Evolutionary conservation across 2,113 vertebrate genomes (phyloP), one percentile per base, ranked within the genome.

Genomic region (Thunnus maccoyii): DNA sequence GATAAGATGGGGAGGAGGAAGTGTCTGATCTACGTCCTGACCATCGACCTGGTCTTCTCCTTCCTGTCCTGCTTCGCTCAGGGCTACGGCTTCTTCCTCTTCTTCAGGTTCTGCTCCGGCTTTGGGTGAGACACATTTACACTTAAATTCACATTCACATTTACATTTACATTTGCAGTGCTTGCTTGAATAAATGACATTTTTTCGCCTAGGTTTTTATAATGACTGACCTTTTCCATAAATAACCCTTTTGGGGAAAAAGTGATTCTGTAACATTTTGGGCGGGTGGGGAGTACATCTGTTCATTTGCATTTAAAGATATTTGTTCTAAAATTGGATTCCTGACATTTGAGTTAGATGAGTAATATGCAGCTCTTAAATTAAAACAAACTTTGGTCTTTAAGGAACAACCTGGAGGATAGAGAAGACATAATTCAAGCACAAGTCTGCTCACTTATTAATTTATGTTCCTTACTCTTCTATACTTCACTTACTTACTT

Each of bases 81-180:
- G 87, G 93, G 97, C 69, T 99, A 99, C 0, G 97, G 98, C 48
- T 96, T 97, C 93, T 99, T 99, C 91, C 95, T 99, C 84, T 99
- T 99, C 95, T 98, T 98, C 91, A 95, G 97, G 85, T 96, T 99
- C 94, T 97, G 99, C 95, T 99, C 98, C 0, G 98, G 98, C 86
- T 96, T 99, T 12, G 98, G 98, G 98, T 99, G 92, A 61, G 96
- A 71, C 13, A 11, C 65, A 0, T 18, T 47, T 7, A 7, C 6
- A 15, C 14, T 16, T 18, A 32, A 5, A 5, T 25, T 0, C 3
- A 60, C 20, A 20, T 78, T 72, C 27, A 16, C 10, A 13, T 41
- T 52, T 63, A 30, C 41, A 51, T 57, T 66, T 22, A 10, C 58
- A 18, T 62, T 50, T 50, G 0, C 57, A 52, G 32, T 1, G 14